These are phyloP conservation scores for Eretmochelys imbricata DNA, from an alignment of 2,113 vertebrate species.

Conservation along the genomic window DNA sequence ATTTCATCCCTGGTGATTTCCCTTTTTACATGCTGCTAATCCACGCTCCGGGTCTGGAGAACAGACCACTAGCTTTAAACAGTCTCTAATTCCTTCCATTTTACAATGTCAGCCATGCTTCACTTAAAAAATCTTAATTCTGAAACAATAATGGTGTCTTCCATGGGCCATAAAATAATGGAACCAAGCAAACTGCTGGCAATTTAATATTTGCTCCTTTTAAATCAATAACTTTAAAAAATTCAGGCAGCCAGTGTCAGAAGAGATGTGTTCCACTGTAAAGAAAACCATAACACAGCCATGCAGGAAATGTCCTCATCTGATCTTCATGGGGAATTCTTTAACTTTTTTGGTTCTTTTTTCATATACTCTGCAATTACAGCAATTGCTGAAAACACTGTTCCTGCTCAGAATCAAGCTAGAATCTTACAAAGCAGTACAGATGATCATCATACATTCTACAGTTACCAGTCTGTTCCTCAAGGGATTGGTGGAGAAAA, in stretches of 20 bases:
- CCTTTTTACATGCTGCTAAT: slow-evolving; percentile 40
- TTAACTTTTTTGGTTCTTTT: neutral
- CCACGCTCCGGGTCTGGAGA: slow-evolving; percentile 28
- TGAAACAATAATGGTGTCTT: slow-evolving; percentile 43
- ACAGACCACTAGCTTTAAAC: slow-evolving; percentile 8
- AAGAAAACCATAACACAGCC: slow-evolving; percentile 31
- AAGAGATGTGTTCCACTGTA: neutral
- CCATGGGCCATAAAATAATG: slow-evolving; percentile 38
- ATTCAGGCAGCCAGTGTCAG: slow-evolving; percentile 10
- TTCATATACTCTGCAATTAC: neutral
- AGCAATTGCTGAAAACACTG: slow-evolving; percentile 4
- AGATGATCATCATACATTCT: neutral
- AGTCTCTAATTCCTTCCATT: slow-evolving; percentile 27
- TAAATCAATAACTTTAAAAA: slow-evolving; percentile 54
- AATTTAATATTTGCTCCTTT: slow-evolving; percentile 56
- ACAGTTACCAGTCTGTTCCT: neutral
- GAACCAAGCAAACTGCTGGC: neutral
- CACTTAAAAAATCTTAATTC: slow-evolving; percentile 23
- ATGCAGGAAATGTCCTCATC: neutral
- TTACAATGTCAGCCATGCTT: slow-evolving; percentile 11
- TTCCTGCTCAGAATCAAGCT: neutral
- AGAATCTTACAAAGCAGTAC: neutral
- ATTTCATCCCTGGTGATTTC: slow-evolving; percentile 47
- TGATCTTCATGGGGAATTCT: slow-evolving; percentile 12
- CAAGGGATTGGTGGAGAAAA: slow-evolving; percentile 4